phyloP scores from a whole-genome alignment of 2,113 vertebrate species.

The Phaetusa simplex region DNA sequence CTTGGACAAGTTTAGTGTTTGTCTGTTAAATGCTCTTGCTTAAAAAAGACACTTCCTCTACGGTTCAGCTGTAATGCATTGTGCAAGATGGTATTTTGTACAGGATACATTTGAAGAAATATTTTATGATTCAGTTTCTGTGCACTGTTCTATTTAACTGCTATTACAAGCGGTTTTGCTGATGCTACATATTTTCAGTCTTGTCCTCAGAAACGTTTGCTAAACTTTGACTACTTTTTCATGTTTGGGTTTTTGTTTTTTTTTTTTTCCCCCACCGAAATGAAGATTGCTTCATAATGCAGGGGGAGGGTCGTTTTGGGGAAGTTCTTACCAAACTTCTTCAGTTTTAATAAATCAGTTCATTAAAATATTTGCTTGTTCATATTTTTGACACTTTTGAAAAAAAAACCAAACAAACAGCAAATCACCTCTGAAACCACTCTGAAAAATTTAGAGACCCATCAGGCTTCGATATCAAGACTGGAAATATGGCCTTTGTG shows the following conservation, averaged over 20 bases:
- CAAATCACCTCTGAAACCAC: no score
- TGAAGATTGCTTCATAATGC: neutral
- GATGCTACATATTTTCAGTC: neutral
- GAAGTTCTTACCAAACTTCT: neutral
- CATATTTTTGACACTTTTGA: neutral
- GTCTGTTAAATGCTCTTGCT: neutral
- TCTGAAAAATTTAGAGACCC: neutral
- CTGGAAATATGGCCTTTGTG: neutral
- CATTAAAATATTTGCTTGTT: neutral
- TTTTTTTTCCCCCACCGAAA: neutral
- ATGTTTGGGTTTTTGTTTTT: no score
- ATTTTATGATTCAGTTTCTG: constrained; percentile 7
- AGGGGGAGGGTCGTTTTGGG: neutral
- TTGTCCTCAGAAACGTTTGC: neutral
- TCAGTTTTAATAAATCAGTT: neutral
- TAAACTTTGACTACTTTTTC: neutral
- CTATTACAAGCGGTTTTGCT: neutral
- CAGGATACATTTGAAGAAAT: neutral
- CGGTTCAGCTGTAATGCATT: neutral
- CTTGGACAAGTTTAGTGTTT: neutral
- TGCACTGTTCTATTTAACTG: neutral
- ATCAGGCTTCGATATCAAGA: neutral
- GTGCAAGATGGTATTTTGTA: constrained; percentile 28
- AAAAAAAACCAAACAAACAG: neutral
- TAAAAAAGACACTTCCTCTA: neutral